Evolutionary conservation across 2,888 invertebrate genomes (phyloP), one percentile per base, ranked within the genome.

Genomic region (Catocala sponsa): DNA sequence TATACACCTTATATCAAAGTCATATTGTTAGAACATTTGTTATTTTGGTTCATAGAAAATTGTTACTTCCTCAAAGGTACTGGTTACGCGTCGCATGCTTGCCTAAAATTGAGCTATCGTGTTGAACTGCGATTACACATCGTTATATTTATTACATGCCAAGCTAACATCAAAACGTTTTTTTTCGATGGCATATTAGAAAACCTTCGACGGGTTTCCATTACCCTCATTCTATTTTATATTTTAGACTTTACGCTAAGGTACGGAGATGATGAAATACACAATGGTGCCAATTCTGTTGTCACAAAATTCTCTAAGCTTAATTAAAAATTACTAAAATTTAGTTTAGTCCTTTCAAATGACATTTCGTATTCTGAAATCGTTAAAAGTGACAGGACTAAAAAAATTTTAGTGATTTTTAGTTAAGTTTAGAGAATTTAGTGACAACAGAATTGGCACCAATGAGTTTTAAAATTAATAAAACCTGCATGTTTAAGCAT

Each of bases 101-200:
- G 35, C 47, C 56, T 59, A 55, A 57, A 63, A 63, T 76, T 68
- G 64, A 55, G 52, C 60, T 72, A 60, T 52, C 78, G 75, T 76
- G 76, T 65, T 67, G 49, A 72, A 63, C 54, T 67, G 56, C 67
- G 56, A 67, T 75, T 78, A 76, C 51, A 50, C 55, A 67, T 59
- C 53, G 67, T 72, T 75, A 72, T 65, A 65, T 63, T 75, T 78
- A 69, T 69, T 67, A 75, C 76, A 78, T 85, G 81, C 84, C 79
- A 73, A 71, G 59, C 70, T 54, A 72, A 75, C 77, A 82, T 80
- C 76, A 83, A 79, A 78, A 78, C 69, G 70, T 70, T 78, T 72
- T 73, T 76, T 73, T 63, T 42, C 74, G 74, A 74, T 74, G 72
- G 72, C 69, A 71, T 72, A 59, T 76, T 79, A 70, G 73, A 77